These are phyloP conservation scores for Gavia stellata DNA, from an alignment of 2,113 vertebrate genomes.

Conservation along the genomic window DNA sequence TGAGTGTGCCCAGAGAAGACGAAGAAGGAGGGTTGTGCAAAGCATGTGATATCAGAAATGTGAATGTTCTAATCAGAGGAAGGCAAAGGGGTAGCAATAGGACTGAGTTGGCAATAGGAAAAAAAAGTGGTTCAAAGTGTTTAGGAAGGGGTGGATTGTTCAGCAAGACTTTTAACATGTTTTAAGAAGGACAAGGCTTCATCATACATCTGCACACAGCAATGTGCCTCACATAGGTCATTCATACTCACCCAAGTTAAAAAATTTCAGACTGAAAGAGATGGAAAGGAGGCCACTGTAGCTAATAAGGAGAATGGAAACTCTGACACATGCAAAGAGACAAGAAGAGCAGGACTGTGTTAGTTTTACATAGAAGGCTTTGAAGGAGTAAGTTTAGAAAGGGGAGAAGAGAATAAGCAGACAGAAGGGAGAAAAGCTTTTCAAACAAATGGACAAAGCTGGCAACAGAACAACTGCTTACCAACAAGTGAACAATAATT, in stretches of 20 bases:
- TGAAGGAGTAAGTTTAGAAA: not conserved
- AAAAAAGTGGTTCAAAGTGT: not conserved
- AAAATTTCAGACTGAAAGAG: not conserved
- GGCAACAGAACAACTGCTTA: not conserved
- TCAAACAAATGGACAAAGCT: not conserved
- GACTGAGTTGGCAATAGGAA: accelerated
- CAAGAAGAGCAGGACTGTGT: not conserved
- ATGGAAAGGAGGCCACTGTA: not conserved
- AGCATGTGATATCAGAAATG: not conserved
- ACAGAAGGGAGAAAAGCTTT: not conserved
- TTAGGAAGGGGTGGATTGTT: not conserved
- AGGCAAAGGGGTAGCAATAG: not conserved
- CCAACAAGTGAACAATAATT: not conserved
- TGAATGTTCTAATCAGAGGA: not conserved
- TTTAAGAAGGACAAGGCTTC: not conserved
- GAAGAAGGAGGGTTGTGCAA: not conserved
- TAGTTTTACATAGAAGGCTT: not conserved
- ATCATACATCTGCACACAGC: not conserved
- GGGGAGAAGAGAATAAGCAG: not conserved
- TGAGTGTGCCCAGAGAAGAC: not conserved
- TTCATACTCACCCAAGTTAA: not conserved
- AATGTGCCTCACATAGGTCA: not conserved
- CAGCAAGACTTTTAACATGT: not conserved
- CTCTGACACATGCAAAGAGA: not conserved
- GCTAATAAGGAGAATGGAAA: not conserved